These are phyloP conservation scores for Pristionchus exspectatus DNA, from an alignment of 2,888 invertebrate genomes.

Conservation along the genomic window DNA sequence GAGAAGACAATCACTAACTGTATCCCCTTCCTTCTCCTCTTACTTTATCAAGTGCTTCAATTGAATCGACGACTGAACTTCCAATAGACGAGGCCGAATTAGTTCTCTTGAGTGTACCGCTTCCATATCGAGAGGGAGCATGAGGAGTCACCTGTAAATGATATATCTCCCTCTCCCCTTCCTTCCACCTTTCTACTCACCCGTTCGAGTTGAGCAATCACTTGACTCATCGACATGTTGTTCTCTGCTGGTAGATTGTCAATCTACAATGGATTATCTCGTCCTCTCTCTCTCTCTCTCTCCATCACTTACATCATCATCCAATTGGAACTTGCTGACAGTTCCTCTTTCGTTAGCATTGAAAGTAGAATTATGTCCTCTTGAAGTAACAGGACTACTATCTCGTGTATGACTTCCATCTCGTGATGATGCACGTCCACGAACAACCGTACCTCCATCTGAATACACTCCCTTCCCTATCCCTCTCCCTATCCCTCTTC, in stretches of 20 bases:
- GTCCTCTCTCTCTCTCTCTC: neutral
- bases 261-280: neutral
- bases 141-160: neutral
- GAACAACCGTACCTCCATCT: conserved; percentile 39
- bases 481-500: neutral
- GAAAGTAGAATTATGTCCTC: conserved; percentile 34
- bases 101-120: conserved; percentile 21
- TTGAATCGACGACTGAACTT: conserved; percentile 46
- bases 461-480: neutral
- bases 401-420: conserved; percentile 45
- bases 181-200: neutral
- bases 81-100: conserved; percentile 49
- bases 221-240: conserved; percentile 40
- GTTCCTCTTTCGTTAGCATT: conserved; percentile 8
- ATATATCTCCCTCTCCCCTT: neutral
- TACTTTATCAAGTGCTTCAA: conserved; percentile 52
- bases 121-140: conserved; percentile 1
- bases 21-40: neutral
- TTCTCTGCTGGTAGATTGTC: neutral
- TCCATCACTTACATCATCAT: conserved; percentile 27
- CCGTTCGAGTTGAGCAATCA: conserved; percentile 16
- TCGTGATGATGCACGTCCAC: conserved; percentile 36
- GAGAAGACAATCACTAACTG: conserved; percentile 60
- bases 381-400: conserved; percentile 45
- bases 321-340: conserved; percentile 38